Percentiles rank a stretch among this genome's conserved stretches.
phyloP scores from a whole-genome alignment of 2,888 invertebrate genomes.

The Physocephala rufipes region DNA sequence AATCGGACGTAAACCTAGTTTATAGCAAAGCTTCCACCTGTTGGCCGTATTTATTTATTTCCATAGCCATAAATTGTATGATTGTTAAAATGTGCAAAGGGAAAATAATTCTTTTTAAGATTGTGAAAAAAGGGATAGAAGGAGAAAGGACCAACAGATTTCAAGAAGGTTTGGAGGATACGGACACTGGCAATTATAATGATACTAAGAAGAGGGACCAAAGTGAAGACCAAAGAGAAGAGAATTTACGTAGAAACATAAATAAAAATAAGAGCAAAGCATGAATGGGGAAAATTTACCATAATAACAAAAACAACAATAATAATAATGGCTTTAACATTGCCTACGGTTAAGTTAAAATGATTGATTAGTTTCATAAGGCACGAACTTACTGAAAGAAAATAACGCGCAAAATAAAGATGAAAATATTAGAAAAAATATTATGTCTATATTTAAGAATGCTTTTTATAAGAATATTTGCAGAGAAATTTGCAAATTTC shows the following conservation, averaged over 20 bases:
- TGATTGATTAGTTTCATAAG: background rate
- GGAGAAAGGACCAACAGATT: too few relatives aligned
- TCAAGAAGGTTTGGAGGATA: too few relatives aligned
- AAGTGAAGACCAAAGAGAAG: background rate
- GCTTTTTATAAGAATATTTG: too few relatives aligned
- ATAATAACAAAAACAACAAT: too few relatives aligned
- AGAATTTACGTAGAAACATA: background rate
- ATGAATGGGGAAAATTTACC: background rate
- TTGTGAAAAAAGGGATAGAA: too few relatives aligned
- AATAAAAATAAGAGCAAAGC: constrained; percentile 19
- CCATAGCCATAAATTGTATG: too few relatives aligned
- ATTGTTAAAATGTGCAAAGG: too few relatives aligned
- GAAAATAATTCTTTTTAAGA: too few relatives aligned
- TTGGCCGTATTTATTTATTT: too few relatives aligned
- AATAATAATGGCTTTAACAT: background rate
- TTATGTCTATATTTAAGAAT: background rate
- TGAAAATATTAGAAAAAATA: background rate
- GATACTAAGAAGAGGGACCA: background rate
- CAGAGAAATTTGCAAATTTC: constrained; percentile 2
- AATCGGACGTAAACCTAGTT: too few relatives aligned
- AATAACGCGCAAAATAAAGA: constrained; percentile 8
- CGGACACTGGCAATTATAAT: too few relatives aligned
- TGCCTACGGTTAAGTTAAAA: background rate
- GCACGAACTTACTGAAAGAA: constrained; percentile 17
- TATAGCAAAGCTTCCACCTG: too few relatives aligned